phyloP scores from a whole-genome alignment of 2,113 vertebrate species.

The Cinclus cinclus region DNA sequence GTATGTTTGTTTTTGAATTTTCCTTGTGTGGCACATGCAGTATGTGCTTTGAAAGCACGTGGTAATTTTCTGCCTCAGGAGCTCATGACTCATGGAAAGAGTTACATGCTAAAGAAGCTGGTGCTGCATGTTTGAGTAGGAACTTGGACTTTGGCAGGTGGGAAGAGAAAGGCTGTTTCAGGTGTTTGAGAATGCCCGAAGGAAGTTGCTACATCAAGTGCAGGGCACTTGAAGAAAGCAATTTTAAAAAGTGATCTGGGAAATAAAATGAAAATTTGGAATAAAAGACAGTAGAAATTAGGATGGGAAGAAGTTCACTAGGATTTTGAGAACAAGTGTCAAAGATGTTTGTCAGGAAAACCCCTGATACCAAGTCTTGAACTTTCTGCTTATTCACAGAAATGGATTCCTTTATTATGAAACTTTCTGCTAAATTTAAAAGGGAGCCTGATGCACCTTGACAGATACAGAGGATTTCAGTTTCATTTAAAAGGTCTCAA shows the following conservation, averaged over 20 bases:
- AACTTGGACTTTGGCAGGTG: not conserved
- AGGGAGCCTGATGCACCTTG: not conserved
- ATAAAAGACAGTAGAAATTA: not conserved
- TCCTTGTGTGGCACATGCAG: accelerated
- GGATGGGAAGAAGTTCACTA: not conserved
- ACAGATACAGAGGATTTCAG: not conserved
- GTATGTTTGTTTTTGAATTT: not conserved
- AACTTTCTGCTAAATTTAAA: not conserved
- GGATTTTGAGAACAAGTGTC: not conserved
- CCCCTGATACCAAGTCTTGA: not conserved
- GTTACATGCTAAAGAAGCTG: not conserved
- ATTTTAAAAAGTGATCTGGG: not conserved
- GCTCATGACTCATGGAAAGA: not conserved
- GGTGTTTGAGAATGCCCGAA: not conserved
- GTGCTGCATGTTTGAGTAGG: not conserved
- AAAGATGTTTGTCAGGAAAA: not conserved
- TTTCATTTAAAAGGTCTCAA: not conserved
- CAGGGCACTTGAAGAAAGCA: not conserved
- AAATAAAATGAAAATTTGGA: not conserved
- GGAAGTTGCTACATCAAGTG: not conserved
- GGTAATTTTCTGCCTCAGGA: not conserved
- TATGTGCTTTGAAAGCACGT: accelerated
- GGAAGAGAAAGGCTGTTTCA: not conserved
- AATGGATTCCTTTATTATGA: not conserved
- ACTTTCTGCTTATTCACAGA: not conserved